These are phyloP conservation scores for Catostomus latipinnis DNA, from an alignment of 2,797 vertebrate genomes.

Conservation along the genomic window DNA sequence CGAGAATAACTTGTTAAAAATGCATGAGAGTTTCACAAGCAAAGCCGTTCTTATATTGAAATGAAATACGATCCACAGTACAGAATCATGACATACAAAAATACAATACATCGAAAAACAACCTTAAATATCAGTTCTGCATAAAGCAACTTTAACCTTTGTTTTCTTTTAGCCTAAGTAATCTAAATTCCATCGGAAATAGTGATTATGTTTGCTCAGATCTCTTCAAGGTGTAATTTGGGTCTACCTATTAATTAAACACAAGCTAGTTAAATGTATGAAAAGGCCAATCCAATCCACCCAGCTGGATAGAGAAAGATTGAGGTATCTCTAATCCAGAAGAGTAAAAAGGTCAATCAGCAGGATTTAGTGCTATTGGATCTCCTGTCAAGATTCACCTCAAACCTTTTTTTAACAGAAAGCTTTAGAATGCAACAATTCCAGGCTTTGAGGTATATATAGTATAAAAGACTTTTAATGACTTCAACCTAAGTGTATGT, in stretches of 20 bases:
- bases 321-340: slow-evolving; percentile 54
- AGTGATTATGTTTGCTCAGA: slow-evolving; percentile 37
- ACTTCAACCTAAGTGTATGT: too few species aligned
- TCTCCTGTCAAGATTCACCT: slow-evolving; percentile 49
- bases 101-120: neutral
- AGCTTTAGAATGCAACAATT: too few species aligned
- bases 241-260: slow-evolving; percentile 59
- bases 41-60: slow-evolving; percentile 17
- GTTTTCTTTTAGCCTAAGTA: neutral
- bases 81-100: slow-evolving; percentile 6
- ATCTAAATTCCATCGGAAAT: slow-evolving; percentile 16
- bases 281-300: slow-evolving; percentile 63
- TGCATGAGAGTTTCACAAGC: slow-evolving; percentile 41
- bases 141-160: slow-evolving; percentile 6
- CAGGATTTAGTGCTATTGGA: slow-evolving; percentile 54
- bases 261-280: slow-evolving; percentile 51
- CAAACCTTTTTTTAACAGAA: neutral
- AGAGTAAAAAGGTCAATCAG: slow-evolving; percentile 58
- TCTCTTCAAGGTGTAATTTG: slow-evolving; percentile 45
- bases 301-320: slow-evolving; percentile 49
- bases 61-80: slow-evolving; percentile 28
- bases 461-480: too few species aligned
- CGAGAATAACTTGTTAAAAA: slow-evolving; percentile 43
- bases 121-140: slow-evolving; percentile 11
- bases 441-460: too few species aligned